Percentiles rank a stretch among this genome's conserved stretches.
Evolutionary conservation across 2,113 vertebrate species (phyloP).

Genomic region (Sturnus vulgaris): DNA sequence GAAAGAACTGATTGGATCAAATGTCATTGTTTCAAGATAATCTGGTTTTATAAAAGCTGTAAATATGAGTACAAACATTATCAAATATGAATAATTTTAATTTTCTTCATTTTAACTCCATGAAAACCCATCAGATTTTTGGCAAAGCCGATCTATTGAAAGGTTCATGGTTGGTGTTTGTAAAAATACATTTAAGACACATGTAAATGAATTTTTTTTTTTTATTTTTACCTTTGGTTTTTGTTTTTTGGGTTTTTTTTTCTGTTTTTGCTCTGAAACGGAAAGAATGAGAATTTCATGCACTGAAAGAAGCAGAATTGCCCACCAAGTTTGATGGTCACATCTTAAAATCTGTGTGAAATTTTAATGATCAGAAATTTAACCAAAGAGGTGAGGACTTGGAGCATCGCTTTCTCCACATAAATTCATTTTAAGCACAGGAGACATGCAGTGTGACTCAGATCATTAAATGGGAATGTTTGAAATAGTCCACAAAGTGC

Average conservation of each 20-base stretch:
- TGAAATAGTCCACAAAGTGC: conserved; percentile 18
- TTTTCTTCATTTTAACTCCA: not conserved
- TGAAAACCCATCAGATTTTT: not conserved
- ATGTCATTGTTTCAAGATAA: not conserved
- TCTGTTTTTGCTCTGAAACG: not conserved
- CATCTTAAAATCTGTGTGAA: not conserved
- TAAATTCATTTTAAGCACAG: not conserved
- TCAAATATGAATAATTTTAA: not conserved
- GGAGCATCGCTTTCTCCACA: not conserved
- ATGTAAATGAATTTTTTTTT: not conserved
- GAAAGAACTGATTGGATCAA: not conserved
- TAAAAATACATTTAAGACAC: not conserved
- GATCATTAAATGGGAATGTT: conserved; percentile 5
- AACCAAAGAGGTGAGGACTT: not conserved
- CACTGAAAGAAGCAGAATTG: not conserved
- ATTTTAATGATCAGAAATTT: not conserved
- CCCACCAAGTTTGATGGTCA: not conserved
- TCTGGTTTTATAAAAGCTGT: not conserved
- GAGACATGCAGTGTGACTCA: not conserved
- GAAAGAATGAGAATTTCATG: not conserved
- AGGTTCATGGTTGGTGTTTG: not conserved
- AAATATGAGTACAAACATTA: not conserved
- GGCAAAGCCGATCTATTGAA: not conserved
- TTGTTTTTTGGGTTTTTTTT: too few relatives aligned
- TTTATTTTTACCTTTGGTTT: not conserved